Percentiles rank a stretch among this genome's conserved stretches.
These are phyloP conservation scores for Nemotelus nigrinus DNA, from an alignment of 2,888 invertebrate species.

Conservation along the genomic window DNA sequence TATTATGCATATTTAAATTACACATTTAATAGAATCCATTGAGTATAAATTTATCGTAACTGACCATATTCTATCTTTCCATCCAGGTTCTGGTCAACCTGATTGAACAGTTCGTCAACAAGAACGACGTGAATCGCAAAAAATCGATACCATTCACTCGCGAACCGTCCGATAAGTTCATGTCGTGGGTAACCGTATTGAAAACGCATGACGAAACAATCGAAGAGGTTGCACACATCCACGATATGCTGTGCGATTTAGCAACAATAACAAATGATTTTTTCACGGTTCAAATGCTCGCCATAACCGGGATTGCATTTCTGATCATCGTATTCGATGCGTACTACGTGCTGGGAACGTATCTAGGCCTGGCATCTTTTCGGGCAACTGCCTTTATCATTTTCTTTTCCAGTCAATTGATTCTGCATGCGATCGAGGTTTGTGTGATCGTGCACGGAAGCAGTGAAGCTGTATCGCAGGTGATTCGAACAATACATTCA, in stretches of 20 bases:
- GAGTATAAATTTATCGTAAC: no score
- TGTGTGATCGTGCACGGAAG: slow-evolving; percentile 64
- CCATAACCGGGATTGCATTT: slow-evolving; percentile 64
- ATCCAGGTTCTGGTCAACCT: slow-evolving; percentile 38
- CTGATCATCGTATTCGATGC: slow-evolving; percentile 65
- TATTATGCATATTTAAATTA: no score
- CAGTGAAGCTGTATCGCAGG: slow-evolving; percentile 62
- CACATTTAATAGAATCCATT: no score
- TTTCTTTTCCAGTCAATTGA: slow-evolving; percentile 64
- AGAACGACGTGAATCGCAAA: slow-evolving; percentile 25
- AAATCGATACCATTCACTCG: slow-evolving; percentile 40
- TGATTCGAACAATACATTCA: slow-evolving; percentile 40
- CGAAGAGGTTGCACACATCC: slow-evolving; percentile 59
- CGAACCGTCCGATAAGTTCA: slow-evolving; percentile 35
- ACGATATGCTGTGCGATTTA: slow-evolving; percentile 63
- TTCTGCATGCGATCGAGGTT: slow-evolving; percentile 62
- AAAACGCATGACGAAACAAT: slow-evolving; percentile 61
- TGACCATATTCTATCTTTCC: no score
- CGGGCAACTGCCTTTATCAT: slow-evolving; percentile 60
- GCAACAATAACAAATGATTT: slow-evolving; percentile 64
- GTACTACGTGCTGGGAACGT: slow-evolving; percentile 63
- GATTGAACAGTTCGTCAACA: slow-evolving; percentile 31
- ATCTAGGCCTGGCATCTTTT: slow-evolving; percentile 61
- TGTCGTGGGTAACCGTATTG: slow-evolving; percentile 33
- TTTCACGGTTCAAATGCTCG: slow-evolving; percentile 63